phyloP scores from a whole-genome alignment of 2,113 vertebrate species.

The Corythornis madagascariensis region DNA sequence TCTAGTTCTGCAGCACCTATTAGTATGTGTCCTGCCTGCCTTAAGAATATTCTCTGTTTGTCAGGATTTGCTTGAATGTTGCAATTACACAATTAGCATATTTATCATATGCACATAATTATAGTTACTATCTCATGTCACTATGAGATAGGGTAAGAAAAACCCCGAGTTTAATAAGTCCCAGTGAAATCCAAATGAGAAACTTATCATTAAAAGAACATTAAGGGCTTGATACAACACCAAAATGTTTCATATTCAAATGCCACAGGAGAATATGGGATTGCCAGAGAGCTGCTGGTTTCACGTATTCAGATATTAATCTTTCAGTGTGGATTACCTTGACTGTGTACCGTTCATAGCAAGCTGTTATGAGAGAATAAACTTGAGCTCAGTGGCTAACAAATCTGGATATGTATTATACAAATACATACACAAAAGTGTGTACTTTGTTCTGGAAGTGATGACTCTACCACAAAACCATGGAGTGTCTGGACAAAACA shows the following conservation, averaged over 20 bases:
- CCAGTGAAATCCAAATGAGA: constrained; percentile 52
- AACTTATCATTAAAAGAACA: constrained; percentile 14
- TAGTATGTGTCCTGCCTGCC: constrained; percentile 8
- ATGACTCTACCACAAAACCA: neutral
- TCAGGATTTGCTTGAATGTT: neutral
- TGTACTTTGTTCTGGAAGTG: neutral
- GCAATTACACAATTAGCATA: constrained; percentile 63
- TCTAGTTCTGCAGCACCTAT: neutral
- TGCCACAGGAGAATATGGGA: neutral
- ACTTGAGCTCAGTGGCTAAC: neutral
- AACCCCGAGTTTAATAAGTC: constrained; percentile 25
- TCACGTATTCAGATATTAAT: neutral
- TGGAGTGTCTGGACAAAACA: neutral
- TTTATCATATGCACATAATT: constrained; percentile 59
- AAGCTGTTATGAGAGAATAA: neutral
- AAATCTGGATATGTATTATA: rapidly evolving
- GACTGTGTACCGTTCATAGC: neutral
- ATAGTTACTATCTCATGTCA: constrained; percentile 47
- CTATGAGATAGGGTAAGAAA: constrained; percentile 34
- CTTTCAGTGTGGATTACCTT: neutral
- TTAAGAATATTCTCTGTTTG: neutral
- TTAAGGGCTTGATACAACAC: constrained; percentile 10
- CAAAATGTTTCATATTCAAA: constrained; percentile 8
- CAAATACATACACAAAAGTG: neutral
- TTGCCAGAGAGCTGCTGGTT: neutral